Conservation (phyloP, 2,113 vertebrate genomes). For the Oncorhynchus keta region DNA sequence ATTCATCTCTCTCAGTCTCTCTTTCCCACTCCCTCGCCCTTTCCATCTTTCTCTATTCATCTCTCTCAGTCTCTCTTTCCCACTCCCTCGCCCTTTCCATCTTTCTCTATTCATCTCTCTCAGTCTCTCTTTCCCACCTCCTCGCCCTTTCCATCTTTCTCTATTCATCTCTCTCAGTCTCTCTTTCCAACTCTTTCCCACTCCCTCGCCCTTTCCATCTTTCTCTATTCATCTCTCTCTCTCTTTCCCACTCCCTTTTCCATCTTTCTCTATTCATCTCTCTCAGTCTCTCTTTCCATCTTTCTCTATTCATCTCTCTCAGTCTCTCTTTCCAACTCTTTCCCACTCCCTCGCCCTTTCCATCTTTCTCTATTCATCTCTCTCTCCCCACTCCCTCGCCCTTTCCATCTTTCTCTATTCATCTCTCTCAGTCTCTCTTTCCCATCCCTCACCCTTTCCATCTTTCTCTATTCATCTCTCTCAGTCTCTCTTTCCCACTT, state of each 20-base stretch:
- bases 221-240: neutral
- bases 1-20: neutral
- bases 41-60: neutral
- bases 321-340: neutral
- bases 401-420: neutral
- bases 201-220: neutral
- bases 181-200: neutral
- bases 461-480: neutral
- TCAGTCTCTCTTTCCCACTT: neutral
- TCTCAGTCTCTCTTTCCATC: neutral
- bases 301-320: neutral
- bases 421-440: neutral
- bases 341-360: neutral
- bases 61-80: neutral
- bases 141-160: neutral
- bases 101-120: neutral
- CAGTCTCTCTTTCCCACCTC: neutral
- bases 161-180: neutral
- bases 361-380: neutral
- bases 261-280: neutral
- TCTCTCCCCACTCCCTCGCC: neutral
- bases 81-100: neutral
- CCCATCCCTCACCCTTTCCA: neutral
- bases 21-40: neutral
- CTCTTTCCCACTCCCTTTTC: neutral